A percentile compares a stretch with the other conserved stretches of the same genome.
Evolutionary conservation across 2,888 invertebrate species (phyloP).

Genomic region (Eretmocerus hayati): DNA sequence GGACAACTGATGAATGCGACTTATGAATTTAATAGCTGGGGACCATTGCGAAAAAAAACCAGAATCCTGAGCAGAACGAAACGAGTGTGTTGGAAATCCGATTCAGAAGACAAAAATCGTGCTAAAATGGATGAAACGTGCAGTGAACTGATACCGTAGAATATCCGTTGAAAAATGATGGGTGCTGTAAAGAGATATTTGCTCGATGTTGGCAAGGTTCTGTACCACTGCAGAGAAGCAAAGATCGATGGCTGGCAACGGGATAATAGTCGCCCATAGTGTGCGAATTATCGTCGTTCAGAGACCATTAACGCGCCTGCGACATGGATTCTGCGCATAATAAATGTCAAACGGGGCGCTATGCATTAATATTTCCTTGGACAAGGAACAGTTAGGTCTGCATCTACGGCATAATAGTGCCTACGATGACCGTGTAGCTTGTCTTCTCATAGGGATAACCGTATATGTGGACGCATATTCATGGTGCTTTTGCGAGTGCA

Average conservation of each 20-base stretch:
- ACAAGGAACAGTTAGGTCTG: constrained; percentile 8
- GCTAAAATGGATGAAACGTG: no score
- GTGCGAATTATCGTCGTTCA: constrained; percentile 2
- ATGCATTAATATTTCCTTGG: not conserved
- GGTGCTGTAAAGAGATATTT: not conserved
- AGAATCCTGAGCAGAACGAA: not conserved
- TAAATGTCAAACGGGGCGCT: constrained; percentile 5
- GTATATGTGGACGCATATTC: not conserved
- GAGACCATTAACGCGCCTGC: constrained; percentile 10
- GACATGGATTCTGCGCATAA: constrained; percentile 11
- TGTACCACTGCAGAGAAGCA: not conserved
- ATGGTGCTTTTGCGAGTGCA: not conserved
- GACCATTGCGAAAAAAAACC: not conserved
- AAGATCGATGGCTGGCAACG: constrained; percentile 9
- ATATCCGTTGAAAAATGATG: constrained; percentile 3
- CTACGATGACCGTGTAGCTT: no score
- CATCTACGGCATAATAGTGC: no score
- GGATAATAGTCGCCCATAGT: constrained; percentile 8
- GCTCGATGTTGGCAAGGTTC: not conserved
- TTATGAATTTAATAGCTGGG: constrained; percentile 1
- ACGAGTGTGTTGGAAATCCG: no score
- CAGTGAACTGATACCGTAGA: no score
- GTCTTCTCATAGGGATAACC: no score
- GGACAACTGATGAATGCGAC: not conserved
- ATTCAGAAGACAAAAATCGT: no score